Evolutionary conservation across 2,888 invertebrate genomes (phyloP).

Genomic region (Tachystola acroxantha): DNA sequence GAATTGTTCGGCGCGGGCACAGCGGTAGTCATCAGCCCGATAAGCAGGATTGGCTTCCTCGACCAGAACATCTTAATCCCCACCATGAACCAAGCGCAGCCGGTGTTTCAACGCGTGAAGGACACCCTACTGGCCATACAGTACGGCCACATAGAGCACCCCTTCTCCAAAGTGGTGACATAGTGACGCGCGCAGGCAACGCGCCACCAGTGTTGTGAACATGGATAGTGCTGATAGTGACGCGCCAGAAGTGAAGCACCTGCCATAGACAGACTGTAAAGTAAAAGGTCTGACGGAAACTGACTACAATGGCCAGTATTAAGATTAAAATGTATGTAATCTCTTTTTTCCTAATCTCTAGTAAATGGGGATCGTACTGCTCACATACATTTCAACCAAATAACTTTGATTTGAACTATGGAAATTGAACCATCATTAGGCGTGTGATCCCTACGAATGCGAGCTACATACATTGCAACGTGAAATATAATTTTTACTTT

Average conservation of each 20-base stretch:
- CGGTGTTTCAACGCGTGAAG: constrained; percentile 85
- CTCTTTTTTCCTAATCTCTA: too few relatives aligned
- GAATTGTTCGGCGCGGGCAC: constrained; percentile 99
- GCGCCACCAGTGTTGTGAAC: constrained; percentile 5
- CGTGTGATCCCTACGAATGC: too few relatives aligned
- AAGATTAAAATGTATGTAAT: too few relatives aligned
- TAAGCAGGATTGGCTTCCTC: constrained; percentile 90
- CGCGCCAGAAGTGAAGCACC: too few relatives aligned
- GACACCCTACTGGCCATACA: constrained; percentile 92
- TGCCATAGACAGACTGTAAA: too few relatives aligned
- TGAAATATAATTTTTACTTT: too few relatives aligned
- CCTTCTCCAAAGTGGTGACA: constrained; percentile 82
- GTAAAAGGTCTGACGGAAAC: too few relatives aligned
- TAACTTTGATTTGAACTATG: too few relatives aligned
- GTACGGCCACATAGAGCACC: constrained; percentile 90
- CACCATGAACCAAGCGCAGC: constrained; percentile 83
- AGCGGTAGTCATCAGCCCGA: constrained; percentile 95
- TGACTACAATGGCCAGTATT: too few relatives aligned
- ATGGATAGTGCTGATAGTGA: constrained; percentile 1
- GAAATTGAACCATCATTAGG: constrained; percentile 16
- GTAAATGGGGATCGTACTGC: too few relatives aligned
- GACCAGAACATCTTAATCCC: constrained; percentile 83
- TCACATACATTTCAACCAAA: too few relatives aligned
- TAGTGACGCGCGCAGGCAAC: constrained; percentile 31
- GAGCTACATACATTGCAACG: too few relatives aligned